These are phyloP conservation scores for Silurus glanis DNA, from an alignment of 2,113 vertebrate genomes.

Conservation along the genomic window DNA sequence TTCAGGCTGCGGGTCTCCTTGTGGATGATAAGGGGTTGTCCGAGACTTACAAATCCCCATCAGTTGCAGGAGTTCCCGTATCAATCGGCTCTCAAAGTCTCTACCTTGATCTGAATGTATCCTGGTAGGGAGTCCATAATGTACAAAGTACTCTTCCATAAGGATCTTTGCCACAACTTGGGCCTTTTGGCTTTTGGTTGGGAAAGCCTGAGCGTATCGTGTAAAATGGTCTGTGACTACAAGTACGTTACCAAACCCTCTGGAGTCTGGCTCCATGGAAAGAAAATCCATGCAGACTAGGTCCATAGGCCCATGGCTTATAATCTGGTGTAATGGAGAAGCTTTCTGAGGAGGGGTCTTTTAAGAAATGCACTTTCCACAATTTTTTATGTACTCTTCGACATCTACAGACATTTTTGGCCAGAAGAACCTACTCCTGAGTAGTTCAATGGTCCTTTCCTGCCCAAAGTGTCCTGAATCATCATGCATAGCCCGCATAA, in stretches of 20 bases:
- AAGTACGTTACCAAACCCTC: background rate
- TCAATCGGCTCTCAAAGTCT: background rate
- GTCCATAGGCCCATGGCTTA: background rate
- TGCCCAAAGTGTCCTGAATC: no score
- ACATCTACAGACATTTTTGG: background rate
- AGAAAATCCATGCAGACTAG: background rate
- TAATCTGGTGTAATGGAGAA: background rate
- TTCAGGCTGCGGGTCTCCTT: background rate
- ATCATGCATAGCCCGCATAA: no score
- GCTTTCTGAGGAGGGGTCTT: background rate
- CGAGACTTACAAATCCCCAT: background rate
- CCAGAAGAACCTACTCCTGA: no score
- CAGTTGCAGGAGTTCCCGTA: background rate
- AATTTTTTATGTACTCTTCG: background rate
- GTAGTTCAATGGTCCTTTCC: no score
- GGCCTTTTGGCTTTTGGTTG: background rate
- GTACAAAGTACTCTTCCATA: background rate
- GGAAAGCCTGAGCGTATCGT: background rate
- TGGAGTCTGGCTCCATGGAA: background rate
- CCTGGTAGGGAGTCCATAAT: background rate
- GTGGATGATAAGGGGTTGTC: background rate
- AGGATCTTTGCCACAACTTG: background rate
- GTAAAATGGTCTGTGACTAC: conserved; percentile 3
- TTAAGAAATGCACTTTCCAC: no score
- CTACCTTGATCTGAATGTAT: background rate